A percentile compares a stretch with the other conserved stretches of the same genome.
phyloP scores from a whole-genome alignment of 2,113 vertebrate species.

The Axis porcinus region DNA sequence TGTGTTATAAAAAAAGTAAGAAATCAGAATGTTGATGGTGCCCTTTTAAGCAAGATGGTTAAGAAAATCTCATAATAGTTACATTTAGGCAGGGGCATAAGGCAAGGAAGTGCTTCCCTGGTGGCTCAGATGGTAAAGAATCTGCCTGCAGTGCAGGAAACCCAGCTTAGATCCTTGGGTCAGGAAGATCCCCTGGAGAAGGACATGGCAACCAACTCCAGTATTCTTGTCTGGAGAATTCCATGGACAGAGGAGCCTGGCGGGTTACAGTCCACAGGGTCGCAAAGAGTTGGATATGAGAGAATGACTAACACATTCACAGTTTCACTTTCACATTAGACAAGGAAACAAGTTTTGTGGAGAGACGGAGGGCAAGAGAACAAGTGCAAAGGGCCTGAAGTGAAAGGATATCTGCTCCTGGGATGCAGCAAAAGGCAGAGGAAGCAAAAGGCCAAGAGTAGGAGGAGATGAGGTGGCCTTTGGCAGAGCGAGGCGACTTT shows the following conservation, averaged over 20 bases:
- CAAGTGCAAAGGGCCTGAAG: not conserved
- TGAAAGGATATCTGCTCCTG: not conserved
- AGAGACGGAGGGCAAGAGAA: not conserved
- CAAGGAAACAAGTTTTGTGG: not conserved
- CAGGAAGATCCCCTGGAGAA: not conserved
- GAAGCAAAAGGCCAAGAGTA: not conserved
- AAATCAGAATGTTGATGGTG: not conserved
- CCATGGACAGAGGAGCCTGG: not conserved
- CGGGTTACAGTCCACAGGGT: not conserved
- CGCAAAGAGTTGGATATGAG: not conserved
- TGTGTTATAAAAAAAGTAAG: not conserved
- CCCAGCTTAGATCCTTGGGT: not conserved
- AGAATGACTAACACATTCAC: not conserved
- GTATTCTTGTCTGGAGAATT: not conserved
- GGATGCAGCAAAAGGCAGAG: not conserved
- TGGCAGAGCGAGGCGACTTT: not conserved
- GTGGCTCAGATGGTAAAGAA: not conserved
- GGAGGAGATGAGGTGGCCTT: not conserved
- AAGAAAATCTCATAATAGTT: not conserved
- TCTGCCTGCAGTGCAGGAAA: not conserved
- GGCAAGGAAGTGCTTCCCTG: not conserved
- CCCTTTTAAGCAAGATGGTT: not conserved
- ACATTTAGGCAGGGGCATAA: not conserved
- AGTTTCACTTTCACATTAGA: not conserved
- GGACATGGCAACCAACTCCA: not conserved